Percentiles rank a stretch among this genome's conserved stretches.
Evolutionary conservation across 1,140 invertebrate species (phyloP).

Genomic region (Neodiprion lecontei): DNA sequence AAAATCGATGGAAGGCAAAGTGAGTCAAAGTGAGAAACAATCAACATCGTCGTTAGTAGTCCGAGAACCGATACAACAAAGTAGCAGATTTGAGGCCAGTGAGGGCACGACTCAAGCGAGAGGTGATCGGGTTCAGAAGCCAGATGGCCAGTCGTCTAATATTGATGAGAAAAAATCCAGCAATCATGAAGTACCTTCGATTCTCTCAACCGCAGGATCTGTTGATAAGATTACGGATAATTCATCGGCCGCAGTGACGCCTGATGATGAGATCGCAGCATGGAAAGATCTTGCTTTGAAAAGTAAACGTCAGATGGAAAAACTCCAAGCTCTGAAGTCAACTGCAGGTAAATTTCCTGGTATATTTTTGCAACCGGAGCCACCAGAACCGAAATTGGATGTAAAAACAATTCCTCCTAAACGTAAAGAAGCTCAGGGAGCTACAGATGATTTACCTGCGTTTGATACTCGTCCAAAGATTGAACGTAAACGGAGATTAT

Average conservation of each 20-base stretch:
- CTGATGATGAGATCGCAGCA: conserved; percentile 29
- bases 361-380: conserved; percentile 43
- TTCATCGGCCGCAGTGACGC: background rate
- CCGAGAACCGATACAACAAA: too few relatives aligned
- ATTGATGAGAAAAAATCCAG: too few relatives aligned
- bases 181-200: too few relatives aligned
- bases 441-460: background rate
- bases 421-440: background rate
- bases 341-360: background rate
- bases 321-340: background rate
- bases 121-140: too few relatives aligned
- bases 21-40: too few relatives aligned
- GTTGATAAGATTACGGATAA: too few relatives aligned
- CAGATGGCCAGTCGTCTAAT: too few relatives aligned
- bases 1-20: too few relatives aligned
- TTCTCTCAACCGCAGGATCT: too few relatives aligned
- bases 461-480: background rate
- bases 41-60: too few relatives aligned
- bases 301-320: conserved; percentile 25
- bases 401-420: conserved; percentile 14
- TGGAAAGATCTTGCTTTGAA: conserved; percentile 35
- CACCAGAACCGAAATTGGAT: conserved; percentile 37
- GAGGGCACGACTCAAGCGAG: too few relatives aligned
- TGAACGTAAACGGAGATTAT: background rate
- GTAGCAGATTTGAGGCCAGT: too few relatives aligned